Conservation (phyloP, 2,888 invertebrate species). For the Orthonevra nobilis region DNA sequence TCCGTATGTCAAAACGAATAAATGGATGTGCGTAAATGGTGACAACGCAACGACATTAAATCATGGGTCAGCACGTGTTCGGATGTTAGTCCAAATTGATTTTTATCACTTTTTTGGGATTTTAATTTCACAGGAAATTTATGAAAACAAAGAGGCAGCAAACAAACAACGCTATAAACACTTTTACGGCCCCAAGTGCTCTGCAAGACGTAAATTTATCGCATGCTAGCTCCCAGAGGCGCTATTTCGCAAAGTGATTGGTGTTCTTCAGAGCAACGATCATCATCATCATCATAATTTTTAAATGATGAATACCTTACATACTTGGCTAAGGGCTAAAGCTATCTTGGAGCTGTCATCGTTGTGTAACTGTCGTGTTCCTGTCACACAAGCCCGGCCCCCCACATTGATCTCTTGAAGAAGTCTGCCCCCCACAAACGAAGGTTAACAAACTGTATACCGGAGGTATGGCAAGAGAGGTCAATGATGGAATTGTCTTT, state of each 20-base stretch:
- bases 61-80: constrained; percentile 23
- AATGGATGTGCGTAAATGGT: neutral
- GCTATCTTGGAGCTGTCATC: no score
- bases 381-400: constrained; percentile 9
- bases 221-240: neutral
- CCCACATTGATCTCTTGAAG: constrained; percentile 11
- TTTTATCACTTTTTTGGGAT: neutral
- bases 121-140: constrained; percentile 16
- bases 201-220: constrained; percentile 1
- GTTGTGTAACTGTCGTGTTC: constrained; percentile 21
- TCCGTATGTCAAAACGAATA: constrained; percentile 4
- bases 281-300: constrained; percentile 3
- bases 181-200: neutral
- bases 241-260: neutral
- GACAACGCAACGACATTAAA: constrained; percentile 1
- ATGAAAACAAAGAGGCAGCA: neutral
- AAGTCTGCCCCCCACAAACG: no score
- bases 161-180: neutral
- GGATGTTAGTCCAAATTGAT: neutral
- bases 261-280: neutral
- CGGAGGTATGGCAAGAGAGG: neutral
- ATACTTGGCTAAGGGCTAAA: no score
- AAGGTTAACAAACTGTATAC: constrained; percentile 18
- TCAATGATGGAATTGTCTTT: neutral
- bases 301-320: no score